phyloP scores from a whole-genome alignment of 1,140 invertebrate species.

The Tenebrio molitor region DNA sequence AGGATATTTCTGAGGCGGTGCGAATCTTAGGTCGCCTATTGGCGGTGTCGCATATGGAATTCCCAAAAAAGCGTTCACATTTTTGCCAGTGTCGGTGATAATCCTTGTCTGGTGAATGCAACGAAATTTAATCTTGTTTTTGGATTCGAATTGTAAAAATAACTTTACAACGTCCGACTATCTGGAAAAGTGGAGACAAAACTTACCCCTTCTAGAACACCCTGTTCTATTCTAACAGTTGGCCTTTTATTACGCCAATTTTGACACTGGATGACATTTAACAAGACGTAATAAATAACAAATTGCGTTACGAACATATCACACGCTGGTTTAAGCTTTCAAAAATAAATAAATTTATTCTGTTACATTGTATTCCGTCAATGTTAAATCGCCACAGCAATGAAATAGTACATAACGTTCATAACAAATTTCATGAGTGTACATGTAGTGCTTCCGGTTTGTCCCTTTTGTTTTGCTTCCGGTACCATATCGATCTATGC shows the following conservation, averaged over 20 bases:
- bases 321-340: conserved; percentile 6
- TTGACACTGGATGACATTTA: conserved; percentile 17
- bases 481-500: conserved; percentile 26
- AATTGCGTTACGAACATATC: conserved; percentile 23
- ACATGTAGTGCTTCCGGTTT: conserved; percentile 43
- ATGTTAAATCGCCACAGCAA: conserved; percentile 34
- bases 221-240: conserved; percentile 25
- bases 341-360: conserved; percentile 41
- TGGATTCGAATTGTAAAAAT: too few relatives aligned
- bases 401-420: conserved; percentile 39
- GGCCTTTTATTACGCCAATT: conserved; percentile 42
- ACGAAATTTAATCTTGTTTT: too few relatives aligned
- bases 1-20: conserved; percentile 54
- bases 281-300: conserved; percentile 17
- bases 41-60: conserved; percentile 59
- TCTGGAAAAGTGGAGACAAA: too few relatives aligned
- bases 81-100: conserved; percentile 38
- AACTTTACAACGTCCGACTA: too few relatives aligned
- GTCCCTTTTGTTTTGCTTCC: conserved; percentile 49
- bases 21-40: conserved; percentile 55
- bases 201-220: conserved; percentile 48
- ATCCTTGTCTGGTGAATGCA: conserved; percentile 20
- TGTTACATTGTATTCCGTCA: conserved; percentile 44
- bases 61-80: conserved; percentile 53
- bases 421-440: conserved; percentile 45